Conservation (phyloP, 1,140 invertebrate genomes). For the Micrasema minimum region DNA sequence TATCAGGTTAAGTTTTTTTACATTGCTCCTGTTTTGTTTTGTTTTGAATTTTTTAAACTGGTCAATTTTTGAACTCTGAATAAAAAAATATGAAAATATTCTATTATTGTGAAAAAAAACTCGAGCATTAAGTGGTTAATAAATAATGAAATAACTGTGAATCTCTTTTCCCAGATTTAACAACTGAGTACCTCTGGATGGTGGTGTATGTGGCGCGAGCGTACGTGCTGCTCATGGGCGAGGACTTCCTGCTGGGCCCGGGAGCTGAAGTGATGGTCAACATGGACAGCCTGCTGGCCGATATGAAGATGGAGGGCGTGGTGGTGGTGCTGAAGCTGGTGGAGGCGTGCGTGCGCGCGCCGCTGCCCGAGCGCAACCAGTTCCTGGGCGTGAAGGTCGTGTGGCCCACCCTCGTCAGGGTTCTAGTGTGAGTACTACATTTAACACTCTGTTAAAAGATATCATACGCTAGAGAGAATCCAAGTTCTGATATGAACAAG, state of each 20-base stretch:
- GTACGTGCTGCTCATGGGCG: conserved; percentile 84
- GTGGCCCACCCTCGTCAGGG: conserved; percentile 72
- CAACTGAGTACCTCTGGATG: conserved; percentile 81
- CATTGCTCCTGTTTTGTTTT: too few relatives aligned
- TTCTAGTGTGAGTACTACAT: conserved; percentile 72
- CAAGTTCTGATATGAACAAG: too few relatives aligned
- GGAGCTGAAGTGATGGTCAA: conserved; percentile 75
- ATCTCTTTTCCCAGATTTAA: conserved; percentile 78
- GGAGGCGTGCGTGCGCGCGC: conserved; percentile 76
- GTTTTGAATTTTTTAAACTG: too few relatives aligned
- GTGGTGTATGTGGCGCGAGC: conserved; percentile 85
- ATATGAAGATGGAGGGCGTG: conserved; percentile 84
- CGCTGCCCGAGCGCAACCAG: conserved; percentile 72
- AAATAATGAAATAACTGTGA: too few relatives aligned
- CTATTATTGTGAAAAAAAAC: too few relatives aligned
- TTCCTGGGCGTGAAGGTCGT: conserved; percentile 70
- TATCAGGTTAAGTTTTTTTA: too few relatives aligned
- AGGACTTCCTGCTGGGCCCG: conserved; percentile 79
- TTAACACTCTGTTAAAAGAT: too few relatives aligned
- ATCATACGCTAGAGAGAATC: conserved; percentile 76
- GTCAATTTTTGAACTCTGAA: too few relatives aligned
- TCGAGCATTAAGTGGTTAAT: too few relatives aligned
- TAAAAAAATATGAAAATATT: too few relatives aligned
- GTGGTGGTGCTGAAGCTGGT: conserved; percentile 78
- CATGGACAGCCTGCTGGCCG: conserved; percentile 77